Percentiles rank a stretch among this genome's conserved stretches.
These are phyloP conservation scores for Ophioninae sp. DNA, from an alignment of 2,888 invertebrate species.

Conservation along the genomic window DNA sequence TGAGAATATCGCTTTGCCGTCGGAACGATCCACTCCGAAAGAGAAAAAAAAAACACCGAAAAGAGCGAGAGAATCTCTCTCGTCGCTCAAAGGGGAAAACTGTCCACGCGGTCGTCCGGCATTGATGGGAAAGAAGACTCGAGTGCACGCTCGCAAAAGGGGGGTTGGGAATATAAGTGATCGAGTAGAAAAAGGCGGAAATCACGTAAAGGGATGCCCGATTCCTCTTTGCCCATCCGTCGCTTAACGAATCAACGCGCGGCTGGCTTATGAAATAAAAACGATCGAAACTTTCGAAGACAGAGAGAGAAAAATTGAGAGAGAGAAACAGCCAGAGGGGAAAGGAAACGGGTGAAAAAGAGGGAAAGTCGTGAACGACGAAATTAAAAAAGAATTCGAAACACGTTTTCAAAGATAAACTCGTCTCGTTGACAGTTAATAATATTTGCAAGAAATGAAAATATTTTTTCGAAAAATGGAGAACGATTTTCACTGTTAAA, in stretches of 20 bases:
- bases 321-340: too few species aligned
- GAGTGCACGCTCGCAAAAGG: constrained; percentile 33
- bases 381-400: constrained; percentile 42
- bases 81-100: constrained; percentile 58
- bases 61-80: constrained; percentile 22
- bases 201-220: constrained; percentile 63
- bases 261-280: constrained; percentile 28
- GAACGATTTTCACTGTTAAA: neutral
- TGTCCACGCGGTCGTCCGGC: constrained; percentile 37
- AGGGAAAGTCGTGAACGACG: constrained; percentile 29
- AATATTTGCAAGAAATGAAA: neutral
- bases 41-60: neutral
- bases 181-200: constrained; percentile 61
- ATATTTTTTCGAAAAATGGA: neutral
- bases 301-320: neutral
- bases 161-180: constrained; percentile 51
- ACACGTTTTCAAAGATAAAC: constrained; percentile 13
- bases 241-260: constrained; percentile 60
- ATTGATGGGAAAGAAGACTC: constrained; percentile 36
- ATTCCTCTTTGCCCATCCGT: constrained; percentile 50
- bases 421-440: neutral
- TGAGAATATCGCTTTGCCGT: constrained; percentile 59
- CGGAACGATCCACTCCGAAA: constrained; percentile 50
- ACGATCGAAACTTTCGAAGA: neutral
- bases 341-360: constrained; percentile 15